Base-by-base conservation (phyloP, 2,888 invertebrate genomes). In the Cheilosia pagana region DNA sequence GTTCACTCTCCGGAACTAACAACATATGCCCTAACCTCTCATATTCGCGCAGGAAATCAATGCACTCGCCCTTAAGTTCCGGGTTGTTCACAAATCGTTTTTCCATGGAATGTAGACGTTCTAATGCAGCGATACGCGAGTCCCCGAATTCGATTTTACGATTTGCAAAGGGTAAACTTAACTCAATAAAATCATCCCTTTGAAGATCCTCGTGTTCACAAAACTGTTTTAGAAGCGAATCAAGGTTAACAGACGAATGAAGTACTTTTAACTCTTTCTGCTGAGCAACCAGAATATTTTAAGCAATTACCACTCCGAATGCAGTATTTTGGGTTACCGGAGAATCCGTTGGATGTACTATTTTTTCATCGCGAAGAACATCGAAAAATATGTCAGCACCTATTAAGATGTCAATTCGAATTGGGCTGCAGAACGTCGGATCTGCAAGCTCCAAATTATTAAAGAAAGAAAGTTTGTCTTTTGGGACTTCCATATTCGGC, bases 371-470 rank as follows among this genome's bases (percentile, higher is more conserved):
- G 10, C 12, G 1, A 12, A 65, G 53, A 8, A 59, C 45, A 12
- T 81, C 35, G 12, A 81, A 76, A 19, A 81, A 75, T 39, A 75
- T 28, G 25, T 75, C 68, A 8, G 76, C 62, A 0, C 76, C 81
- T 8, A 76, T 12, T 8, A 76, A 41, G 35, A 82, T 71, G 19
- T 82, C 76, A 48, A 82, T 65, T 59, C 57, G 52, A 8, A n/a
- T 31, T 7, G 70, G 45, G 0, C 12, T 31, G n/a, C 12, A 28
- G 50, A 31, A 75, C 8, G 3, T 8, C 21, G 28, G 60, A 28
- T 81, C 81, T 12, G 75, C 75, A 14, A 70, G 39, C 1, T 10
- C 5, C 2, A 81, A 21, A 21, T 70, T 35, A 1, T 75, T 19
- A 28, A 75, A 75, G 19, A 31, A 59, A 0, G 16, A 16, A 2